Conservation (phyloP, 53 echinoderm and acorn worm genomes). For the Luidia sarsii region DNA sequence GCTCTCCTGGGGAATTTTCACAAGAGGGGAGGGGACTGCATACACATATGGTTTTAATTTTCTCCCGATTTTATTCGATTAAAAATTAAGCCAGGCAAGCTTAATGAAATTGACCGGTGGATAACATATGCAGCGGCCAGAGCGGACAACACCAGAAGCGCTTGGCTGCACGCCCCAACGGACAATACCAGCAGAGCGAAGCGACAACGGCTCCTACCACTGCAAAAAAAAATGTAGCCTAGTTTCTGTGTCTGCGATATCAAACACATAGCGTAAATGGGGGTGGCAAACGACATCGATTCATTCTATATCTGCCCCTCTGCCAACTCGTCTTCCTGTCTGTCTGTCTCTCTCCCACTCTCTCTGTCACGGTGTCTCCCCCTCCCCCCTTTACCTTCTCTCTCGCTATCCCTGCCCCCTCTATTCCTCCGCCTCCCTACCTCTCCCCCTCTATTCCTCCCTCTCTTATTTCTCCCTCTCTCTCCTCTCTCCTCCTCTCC, state of each 20-base stretch:
- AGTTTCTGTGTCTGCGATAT: slow-evolving; percentile 14
- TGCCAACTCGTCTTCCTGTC: no score
- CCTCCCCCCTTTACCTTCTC: no score
- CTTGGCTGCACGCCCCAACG: slow-evolving; percentile 18
- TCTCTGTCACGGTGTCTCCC: no score
- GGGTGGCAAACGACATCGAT: slow-evolving; percentile 48
- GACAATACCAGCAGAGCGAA: slow-evolving; percentile 1
- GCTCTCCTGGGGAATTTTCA: no score
- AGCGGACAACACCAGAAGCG: slow-evolving; percentile 28
- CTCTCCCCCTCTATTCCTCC: no score
- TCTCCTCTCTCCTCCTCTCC: no score
- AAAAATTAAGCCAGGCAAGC: slow-evolving; percentile 1
- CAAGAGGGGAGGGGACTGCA: no score
- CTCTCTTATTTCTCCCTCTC: no score
- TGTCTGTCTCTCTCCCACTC: no score
- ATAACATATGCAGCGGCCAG: neutral
- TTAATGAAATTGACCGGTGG: slow-evolving; percentile 18
- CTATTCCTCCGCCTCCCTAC: no score
- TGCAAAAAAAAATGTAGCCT: slow-evolving; percentile 9
- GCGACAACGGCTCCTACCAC: slow-evolving; percentile 4
- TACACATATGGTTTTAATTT: neutral
- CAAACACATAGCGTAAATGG: slow-evolving; percentile 56
- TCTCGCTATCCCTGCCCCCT: no score
- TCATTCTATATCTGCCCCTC: slow-evolving; percentile 18
- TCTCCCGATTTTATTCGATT: slow-evolving; percentile 6